These are phyloP conservation scores for Lasiurus borealis DNA, from an alignment of 2,113 vertebrate species.

Conservation along the genomic window DNA sequence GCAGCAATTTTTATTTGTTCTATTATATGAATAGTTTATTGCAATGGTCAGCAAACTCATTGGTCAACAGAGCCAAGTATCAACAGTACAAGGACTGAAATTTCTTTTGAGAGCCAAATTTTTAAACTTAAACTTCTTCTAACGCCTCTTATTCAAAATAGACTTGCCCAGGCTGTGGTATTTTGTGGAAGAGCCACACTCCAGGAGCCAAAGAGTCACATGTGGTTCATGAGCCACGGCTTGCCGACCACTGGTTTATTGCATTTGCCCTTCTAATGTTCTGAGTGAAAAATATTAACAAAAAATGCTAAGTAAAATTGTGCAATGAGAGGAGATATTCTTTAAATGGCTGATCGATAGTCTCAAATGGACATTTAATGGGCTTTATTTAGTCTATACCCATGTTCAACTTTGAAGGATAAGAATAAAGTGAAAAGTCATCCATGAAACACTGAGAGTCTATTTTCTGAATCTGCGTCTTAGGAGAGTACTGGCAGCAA, in stretches of 20 bases:
- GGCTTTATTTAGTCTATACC: background rate
- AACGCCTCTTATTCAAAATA: no score
- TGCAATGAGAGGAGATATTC: background rate
- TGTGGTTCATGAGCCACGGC: no score
- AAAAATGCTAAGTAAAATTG: conserved; percentile 31
- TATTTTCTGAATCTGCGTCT: background rate
- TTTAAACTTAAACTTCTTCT: no score
- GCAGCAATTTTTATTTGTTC: background rate
- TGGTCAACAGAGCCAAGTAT: no score
- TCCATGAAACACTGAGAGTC: background rate
- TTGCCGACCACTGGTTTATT: background rate
- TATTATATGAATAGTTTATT: background rate
- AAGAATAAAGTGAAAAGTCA: conserved; percentile 3
- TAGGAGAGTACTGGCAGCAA: background rate
- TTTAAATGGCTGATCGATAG: background rate
- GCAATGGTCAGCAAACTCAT: background rate
- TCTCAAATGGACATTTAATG: background rate
- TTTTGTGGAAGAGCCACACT: no score
- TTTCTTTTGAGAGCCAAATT: no score
- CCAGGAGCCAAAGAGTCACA: no score
- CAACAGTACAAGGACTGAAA: no score
- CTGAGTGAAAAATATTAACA: background rate
- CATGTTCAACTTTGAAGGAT: background rate
- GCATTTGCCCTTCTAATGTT: conserved; percentile 25
- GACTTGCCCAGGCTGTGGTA: no score